Conservation (phyloP, 2,888 invertebrate genomes). For the Dromius quadrimaculatus region DNA sequence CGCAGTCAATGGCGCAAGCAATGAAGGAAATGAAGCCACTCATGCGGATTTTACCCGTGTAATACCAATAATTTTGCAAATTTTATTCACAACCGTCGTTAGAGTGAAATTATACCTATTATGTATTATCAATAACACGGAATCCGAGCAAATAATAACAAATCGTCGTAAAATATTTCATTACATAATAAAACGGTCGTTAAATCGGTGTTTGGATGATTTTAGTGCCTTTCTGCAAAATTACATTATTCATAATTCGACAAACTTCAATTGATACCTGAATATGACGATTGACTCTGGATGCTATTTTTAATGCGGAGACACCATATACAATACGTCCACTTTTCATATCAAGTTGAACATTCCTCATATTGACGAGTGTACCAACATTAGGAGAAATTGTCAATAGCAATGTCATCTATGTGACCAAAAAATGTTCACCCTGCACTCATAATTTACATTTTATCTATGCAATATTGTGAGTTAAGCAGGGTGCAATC, state of each 20-base stretch:
- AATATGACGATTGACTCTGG: too few relatives aligned
- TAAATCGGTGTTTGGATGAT: not conserved
- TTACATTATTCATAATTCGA: not conserved
- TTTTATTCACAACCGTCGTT: constrained; percentile 8
- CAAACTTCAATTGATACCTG: too few relatives aligned
- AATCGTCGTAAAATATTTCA: constrained; percentile 13
- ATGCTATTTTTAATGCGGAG: too few relatives aligned
- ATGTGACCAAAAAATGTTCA: too few relatives aligned
- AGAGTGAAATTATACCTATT: not conserved
- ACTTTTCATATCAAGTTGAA: too few relatives aligned
- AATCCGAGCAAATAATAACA: constrained; percentile 16
- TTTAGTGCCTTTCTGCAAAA: not conserved
- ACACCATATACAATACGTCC: too few relatives aligned
- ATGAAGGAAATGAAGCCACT: not conserved
- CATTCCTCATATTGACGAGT: too few relatives aligned
- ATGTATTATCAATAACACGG: not conserved
- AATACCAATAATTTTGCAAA: not conserved
- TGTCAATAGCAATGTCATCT: too few relatives aligned
- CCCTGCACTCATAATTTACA: too few relatives aligned
- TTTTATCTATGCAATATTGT: too few relatives aligned
- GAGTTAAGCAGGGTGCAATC: too few relatives aligned
- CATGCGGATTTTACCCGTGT: constrained; percentile 1
- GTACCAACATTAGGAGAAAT: too few relatives aligned
- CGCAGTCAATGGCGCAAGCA: constrained; percentile 1
- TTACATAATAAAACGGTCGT: constrained; percentile 11